Base-by-base conservation (phyloP, 2,888 invertebrate genomes). In the Phragmatobia fuliginosa region DNA sequence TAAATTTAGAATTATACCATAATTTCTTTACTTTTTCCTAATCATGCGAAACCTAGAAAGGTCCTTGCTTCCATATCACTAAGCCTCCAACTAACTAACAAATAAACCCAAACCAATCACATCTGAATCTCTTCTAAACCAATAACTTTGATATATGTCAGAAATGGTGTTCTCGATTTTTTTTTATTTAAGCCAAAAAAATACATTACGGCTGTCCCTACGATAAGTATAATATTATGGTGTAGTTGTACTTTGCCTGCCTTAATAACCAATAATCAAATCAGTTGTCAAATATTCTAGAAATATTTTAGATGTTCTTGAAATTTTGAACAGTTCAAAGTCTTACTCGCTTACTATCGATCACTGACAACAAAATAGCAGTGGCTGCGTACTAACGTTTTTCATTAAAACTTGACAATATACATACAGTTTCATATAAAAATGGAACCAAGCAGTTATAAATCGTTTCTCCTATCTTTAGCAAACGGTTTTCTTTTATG, bases 361-460 rank as follows among this genome's bases (percentile, higher is more conserved):
- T 52, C 25, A 25, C 25, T 25, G 52, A 52, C 11, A 25, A 4
- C 25, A 25, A 14, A 52, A 25, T 25, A 11, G 3, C 16, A 25
- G 28, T 58, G 31, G 45, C 21, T 21, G 21, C 45, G 6, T 45
- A 21, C 21, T n/a, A n/a, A 21, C 21, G n/a, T 21, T 49, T 49
- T 49, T 49, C 21, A 74, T 68, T 66, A 56, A 62, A 45, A 58
- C 58, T 11, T 52, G 11, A 52, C 52, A 52, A 45, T 45, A 45
- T 21, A 49, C 21, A 49, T 49, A 49, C n/a, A 21, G 2, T 21
- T 7, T 45, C 2, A 45, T 7, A 45, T 45, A 21, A 45, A 21
- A 1, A 45, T 45, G 45, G 7, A 41, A 41, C 41, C 16, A 41
- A 41, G 5, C 41, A 41, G 18, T 18, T 41, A 41, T 6, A 18